phyloP scores from a whole-genome alignment of 2,113 vertebrate genomes.

The Halcyon malimbica region DNA sequence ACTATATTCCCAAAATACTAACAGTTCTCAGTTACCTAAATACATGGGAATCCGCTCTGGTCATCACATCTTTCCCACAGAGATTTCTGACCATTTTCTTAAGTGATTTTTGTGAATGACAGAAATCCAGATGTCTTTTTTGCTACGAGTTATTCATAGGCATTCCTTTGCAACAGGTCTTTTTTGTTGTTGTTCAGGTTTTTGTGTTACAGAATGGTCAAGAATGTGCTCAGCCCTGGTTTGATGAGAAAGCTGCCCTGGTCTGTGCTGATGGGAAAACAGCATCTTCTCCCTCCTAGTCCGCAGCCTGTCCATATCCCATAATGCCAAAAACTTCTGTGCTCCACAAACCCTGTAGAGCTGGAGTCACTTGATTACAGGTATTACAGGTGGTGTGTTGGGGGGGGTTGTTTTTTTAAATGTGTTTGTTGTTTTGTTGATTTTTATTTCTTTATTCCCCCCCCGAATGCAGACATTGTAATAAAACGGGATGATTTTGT shows the following conservation, averaged over 20 bases:
- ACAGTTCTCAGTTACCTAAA: neutral
- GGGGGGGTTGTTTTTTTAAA: too few relatives aligned
- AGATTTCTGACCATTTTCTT: neutral
- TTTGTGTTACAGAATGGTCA: neutral
- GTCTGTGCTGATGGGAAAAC: neutral
- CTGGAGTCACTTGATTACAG: neutral
- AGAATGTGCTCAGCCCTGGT: neutral
- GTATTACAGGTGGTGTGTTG: neutral
- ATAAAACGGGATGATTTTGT: neutral
- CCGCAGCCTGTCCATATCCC: accelerated
- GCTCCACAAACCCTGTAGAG: neutral
- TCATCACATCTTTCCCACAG: neutral
- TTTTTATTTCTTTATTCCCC: neutral
- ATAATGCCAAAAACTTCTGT: neutral
- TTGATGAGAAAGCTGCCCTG: neutral
- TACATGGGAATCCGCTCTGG: neutral
- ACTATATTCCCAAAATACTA: neutral
- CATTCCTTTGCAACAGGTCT: neutral
- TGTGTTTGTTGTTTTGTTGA: neutral
- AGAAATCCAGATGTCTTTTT: neutral
- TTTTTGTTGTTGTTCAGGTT: neutral
- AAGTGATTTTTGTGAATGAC: neutral
- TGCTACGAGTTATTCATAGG: neutral
- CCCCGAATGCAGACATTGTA: neutral
- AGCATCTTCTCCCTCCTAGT: neutral